Evolutionary conservation across 2,888 invertebrate species (phyloP).

Genomic region (Polietes domitor): DNA sequence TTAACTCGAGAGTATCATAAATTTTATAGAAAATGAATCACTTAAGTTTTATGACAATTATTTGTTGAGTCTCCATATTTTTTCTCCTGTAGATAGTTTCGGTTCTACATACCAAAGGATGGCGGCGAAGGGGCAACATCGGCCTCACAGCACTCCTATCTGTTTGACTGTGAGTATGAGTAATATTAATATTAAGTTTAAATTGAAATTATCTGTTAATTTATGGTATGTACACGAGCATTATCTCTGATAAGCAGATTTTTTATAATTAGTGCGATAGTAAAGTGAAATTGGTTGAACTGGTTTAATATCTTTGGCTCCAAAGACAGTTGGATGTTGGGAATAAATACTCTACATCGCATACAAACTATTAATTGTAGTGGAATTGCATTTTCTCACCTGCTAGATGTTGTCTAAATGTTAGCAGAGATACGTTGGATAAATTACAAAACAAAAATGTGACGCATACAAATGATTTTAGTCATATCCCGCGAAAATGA

Average conservation of each 20-base stretch:
- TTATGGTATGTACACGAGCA: not conserved
- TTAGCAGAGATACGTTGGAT: too few species aligned
- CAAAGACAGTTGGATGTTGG: too few species aligned
- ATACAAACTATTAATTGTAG: too few species aligned
- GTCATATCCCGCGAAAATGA: too few species aligned
- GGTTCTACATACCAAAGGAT: not conserved
- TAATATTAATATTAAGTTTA: conserved; percentile 34
- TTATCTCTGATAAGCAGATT: conserved; percentile 18
- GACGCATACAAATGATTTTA: too few species aligned
- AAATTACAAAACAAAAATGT: too few species aligned
- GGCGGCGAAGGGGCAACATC: not conserved
- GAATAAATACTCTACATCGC: too few species aligned
- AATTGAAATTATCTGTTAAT: conserved; percentile 20
- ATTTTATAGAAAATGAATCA: conserved; percentile 37
- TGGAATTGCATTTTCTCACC: too few species aligned
- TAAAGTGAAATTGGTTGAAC: not conserved
- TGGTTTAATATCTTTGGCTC: not conserved
- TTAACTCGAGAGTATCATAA: conserved; percentile 20
- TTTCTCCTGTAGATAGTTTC: not conserved
- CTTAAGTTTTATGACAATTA: conserved; percentile 46
- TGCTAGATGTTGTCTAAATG: too few species aligned
- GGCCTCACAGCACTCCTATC: not conserved
- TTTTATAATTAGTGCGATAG: not conserved
- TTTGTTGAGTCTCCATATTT: conserved; percentile 29
- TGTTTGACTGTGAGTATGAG: conserved; percentile 19